phyloP scores from a whole-genome alignment of 2,113 vertebrate species.

The Talpa occidentalis region DNA sequence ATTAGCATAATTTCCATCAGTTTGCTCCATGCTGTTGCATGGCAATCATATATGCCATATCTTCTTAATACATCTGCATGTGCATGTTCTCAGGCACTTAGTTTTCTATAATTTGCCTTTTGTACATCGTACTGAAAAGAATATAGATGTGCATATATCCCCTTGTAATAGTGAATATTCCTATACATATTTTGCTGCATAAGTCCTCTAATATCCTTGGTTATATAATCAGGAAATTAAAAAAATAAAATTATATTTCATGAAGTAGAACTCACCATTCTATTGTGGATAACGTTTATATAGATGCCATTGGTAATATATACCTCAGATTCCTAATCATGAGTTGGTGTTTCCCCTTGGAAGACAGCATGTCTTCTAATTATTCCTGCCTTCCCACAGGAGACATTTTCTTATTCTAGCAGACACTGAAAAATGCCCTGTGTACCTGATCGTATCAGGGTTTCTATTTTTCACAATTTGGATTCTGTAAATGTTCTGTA shows the following conservation, averaged over 20 bases:
- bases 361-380: not conserved
- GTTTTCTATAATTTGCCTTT: no score
- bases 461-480: not conserved
- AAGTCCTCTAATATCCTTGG: not conserved
- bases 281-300: not conserved
- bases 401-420: not conserved
- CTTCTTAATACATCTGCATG: no score
- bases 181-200: not conserved
- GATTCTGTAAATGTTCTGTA: not conserved
- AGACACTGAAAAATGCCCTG: fast-evolving
- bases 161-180: not conserved
- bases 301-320: not conserved
- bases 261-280: not conserved
- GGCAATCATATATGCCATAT: no score
- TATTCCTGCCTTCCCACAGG: not conserved
- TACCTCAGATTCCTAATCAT: not conserved
- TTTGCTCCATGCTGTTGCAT: no score
- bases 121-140: no score
- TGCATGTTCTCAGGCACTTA: no score
- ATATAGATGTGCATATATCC: no score
- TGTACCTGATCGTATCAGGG: not conserved
- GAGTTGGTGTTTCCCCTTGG: not conserved
- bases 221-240: not conserved
- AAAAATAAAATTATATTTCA: not conserved
- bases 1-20: no score